Conservation (phyloP, 1,140 invertebrate species). For the Rhagoletis zephyria region DNA sequence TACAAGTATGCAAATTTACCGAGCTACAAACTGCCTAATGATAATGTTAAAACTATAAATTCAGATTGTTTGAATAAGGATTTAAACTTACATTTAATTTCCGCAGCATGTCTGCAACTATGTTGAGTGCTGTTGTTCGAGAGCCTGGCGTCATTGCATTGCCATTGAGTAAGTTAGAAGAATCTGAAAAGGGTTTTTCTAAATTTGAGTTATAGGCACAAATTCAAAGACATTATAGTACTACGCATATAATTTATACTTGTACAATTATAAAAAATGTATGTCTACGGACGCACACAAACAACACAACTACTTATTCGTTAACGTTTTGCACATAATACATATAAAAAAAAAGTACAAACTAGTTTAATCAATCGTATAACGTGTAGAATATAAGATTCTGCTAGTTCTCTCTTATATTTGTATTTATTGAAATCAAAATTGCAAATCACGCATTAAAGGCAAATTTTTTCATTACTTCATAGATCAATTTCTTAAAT, state of each 20-base stretch:
- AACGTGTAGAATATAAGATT: background rate
- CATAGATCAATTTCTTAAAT: background rate
- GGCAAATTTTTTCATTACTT: background rate
- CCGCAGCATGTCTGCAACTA: constrained; percentile 92
- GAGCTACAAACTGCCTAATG: background rate
- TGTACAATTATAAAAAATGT: background rate
- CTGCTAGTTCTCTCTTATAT: no score
- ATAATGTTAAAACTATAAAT: background rate
- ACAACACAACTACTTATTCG: constrained; percentile 55
- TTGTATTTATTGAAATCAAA: constrained; percentile 8
- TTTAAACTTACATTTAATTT: constrained; percentile 87
- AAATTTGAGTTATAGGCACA: constrained; percentile 43
- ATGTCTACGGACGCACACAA: constrained; percentile 59
- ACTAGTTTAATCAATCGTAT: constrained; percentile 37
- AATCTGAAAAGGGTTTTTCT: constrained; percentile 69
- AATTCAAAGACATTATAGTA: constrained; percentile 22
- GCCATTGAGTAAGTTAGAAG: constrained; percentile 78
- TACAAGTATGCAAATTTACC: background rate
- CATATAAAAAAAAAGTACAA: no score
- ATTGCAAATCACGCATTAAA: constrained; percentile 54
- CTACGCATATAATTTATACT: constrained; percentile 15
- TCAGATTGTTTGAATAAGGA: background rate
- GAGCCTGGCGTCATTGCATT: constrained; percentile 87
- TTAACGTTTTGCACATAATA: background rate
- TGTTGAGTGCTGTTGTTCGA: constrained; percentile 91